A percentile compares a stretch with the other conserved stretches of the same genome.
phyloP scores from a whole-genome alignment of 2,113 vertebrate species.

The Leptocoma aspasia region DNA sequence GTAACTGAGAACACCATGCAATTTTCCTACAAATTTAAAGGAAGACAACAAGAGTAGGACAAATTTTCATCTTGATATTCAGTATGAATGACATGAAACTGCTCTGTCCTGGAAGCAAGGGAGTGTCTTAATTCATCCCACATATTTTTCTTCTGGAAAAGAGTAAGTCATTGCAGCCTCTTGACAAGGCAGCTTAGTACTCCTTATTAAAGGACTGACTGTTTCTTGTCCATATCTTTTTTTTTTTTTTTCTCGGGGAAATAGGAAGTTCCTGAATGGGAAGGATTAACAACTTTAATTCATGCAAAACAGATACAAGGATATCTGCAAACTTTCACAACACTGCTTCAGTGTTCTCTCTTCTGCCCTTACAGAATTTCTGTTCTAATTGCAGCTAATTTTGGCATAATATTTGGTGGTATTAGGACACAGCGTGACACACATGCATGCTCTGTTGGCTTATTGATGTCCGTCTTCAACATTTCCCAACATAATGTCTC shows the following conservation, averaged over 20 bases:
- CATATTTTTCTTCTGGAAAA: background rate
- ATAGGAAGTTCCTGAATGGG: background rate
- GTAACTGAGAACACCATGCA: background rate
- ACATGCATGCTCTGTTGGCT: background rate
- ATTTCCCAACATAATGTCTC: background rate
- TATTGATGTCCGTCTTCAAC: background rate
- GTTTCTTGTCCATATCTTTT: background rate
- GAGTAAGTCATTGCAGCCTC: background rate
- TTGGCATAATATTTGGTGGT: constrained; percentile 1
- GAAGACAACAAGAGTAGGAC: background rate
- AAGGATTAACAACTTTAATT: background rate
- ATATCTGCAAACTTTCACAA: background rate
- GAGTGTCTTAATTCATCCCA: background rate
- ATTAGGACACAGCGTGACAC: constrained; percentile 11
- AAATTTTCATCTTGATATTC: background rate
- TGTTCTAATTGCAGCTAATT: constrained; percentile 5
- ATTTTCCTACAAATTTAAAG: background rate
- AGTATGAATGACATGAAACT: background rate
- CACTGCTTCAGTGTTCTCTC: background rate
- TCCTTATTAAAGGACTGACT: background rate
- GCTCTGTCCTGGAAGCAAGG: background rate
- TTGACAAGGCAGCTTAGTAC: background rate
- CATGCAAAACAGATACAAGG: background rate
- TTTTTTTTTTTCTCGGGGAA: background rate
- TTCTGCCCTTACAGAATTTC: background rate